Conservation (phyloP, 2,113 vertebrate genomes). For the Chaetops frenatus region DNA sequence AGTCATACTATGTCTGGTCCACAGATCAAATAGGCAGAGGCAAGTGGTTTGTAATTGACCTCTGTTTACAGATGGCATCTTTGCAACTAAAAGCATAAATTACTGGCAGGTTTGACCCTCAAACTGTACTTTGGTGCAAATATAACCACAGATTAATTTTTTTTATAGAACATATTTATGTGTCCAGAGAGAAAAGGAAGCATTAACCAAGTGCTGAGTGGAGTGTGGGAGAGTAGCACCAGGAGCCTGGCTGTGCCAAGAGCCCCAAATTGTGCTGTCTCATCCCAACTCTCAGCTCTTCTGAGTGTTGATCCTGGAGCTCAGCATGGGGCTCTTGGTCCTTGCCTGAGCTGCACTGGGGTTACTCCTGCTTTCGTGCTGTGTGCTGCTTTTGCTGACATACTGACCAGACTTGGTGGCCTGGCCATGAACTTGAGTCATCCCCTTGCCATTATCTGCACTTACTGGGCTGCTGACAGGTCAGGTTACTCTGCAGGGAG, state of each 20-base stretch:
- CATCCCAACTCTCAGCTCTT: fast-evolving
- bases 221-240: neutral
- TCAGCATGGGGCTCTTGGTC: neutral
- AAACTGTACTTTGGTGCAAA: neutral
- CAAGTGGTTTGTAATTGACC: neutral
- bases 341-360: neutral
- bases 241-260: neutral
- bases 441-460: neutral
- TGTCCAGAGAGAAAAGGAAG: neutral
- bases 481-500: neutral
- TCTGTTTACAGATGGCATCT: neutral
- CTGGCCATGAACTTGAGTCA: neutral
- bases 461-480: neutral
- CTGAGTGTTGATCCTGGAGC: neutral
- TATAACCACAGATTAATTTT: neutral
- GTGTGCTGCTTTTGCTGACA: neutral
- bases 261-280: fast-evolving
- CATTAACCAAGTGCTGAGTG: neutral
- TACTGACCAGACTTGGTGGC: neutral
- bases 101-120: neutral
- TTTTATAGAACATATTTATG: neutral
- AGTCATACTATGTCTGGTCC: neutral
- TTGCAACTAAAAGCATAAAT: neutral
- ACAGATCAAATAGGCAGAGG: neutral
- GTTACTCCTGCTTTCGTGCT: fast-evolving